phyloP scores from a whole-genome alignment of 2,797 vertebrate genomes.

The Alfaro cultratus region DNA sequence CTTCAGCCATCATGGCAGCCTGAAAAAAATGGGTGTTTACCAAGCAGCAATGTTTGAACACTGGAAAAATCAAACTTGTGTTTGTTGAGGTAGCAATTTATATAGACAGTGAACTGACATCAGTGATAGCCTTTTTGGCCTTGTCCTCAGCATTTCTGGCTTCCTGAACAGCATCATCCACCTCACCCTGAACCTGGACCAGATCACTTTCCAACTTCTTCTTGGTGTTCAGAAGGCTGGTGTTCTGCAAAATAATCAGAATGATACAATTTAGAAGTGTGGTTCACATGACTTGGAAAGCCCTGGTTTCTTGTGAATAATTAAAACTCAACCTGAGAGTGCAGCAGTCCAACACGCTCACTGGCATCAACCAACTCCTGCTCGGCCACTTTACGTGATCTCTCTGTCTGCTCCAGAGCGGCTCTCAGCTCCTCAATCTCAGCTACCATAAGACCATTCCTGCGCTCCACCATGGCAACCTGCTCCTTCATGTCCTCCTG shows the following conservation, averaged over 20 bases:
- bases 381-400: slow-evolving; percentile 85
- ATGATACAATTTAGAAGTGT: background rate
- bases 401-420: slow-evolving; percentile 86
- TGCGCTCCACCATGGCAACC: slow-evolving; percentile 85
- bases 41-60: too few relatives aligned
- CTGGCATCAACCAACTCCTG: slow-evolving; percentile 87
- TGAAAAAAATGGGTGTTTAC: background rate
- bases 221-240: slow-evolving; percentile 76
- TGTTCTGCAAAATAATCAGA: slow-evolving; percentile 47
- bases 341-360: slow-evolving; percentile 85
- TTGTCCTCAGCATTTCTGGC: slow-evolving; percentile 91
- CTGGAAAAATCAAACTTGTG: too few relatives aligned
- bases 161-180: slow-evolving; percentile 86
- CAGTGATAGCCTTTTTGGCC: slow-evolving; percentile 91
- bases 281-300: background rate
- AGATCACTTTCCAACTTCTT: slow-evolving; percentile 88
- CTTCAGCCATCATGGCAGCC: slow-evolving; percentile 88
- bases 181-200: slow-evolving; percentile 84
- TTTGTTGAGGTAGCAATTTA: too few relatives aligned
- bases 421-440: slow-evolving; percentile 87
- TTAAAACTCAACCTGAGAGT: slow-evolving; percentile 69
- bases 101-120: slow-evolving; percentile 75
- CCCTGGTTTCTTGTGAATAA: background rate
- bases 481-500: slow-evolving; percentile 91
- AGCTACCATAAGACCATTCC: slow-evolving; percentile 86